Base-by-base conservation (phyloP, 2,888 invertebrate genomes). In the Coelinius sp. region DNA sequence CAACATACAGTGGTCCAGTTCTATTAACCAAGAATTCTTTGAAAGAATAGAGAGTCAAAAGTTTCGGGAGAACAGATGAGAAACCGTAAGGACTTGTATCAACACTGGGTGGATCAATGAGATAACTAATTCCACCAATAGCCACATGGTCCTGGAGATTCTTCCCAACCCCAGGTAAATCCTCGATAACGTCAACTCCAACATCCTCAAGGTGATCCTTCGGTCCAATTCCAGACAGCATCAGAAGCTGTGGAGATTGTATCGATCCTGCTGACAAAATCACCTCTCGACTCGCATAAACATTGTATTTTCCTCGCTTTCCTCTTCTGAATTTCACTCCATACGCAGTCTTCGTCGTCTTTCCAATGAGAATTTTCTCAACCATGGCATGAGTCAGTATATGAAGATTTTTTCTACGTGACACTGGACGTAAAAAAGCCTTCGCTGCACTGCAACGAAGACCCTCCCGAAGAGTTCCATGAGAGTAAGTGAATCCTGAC, bases 91-190 rank as follows among this genome's bases (percentile, higher is more conserved):
- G 91, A 8, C 95, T 90, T 66, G 92, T 92, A 84, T 96, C 93
- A 0, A 94, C 93, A 76, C 96, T 92, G 0, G 95, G 91, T 80
- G 94, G 91, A 78, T 96, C 94, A 0, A 95, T 91, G 86, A 94
- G 89, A 80, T 97, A 97, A 0, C 95, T 93, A 17, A 97, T 88
- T 0, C 96, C 96, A 0, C 96, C 96, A 0, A 95, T 88, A 0
- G 95, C 96, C 10, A 97, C 92, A 83, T 97, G 97, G 83, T 97
- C 97, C 88, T 97, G 97, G 31, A 97, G 89, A 85, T 97, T 97
- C 74, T 93, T 90, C 0, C 97, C 97, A 0, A 97, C 97, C 78
- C 92, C 92, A 0, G 95, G 12, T 7, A 38, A 88, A 83, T 97
- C 94, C 83, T 94, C 93, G 64, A 96, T 91, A 0, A 95, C 89